Base-by-base conservation (phyloP, 2,888 invertebrate genomes). In the Drosophila yooni region DNA sequence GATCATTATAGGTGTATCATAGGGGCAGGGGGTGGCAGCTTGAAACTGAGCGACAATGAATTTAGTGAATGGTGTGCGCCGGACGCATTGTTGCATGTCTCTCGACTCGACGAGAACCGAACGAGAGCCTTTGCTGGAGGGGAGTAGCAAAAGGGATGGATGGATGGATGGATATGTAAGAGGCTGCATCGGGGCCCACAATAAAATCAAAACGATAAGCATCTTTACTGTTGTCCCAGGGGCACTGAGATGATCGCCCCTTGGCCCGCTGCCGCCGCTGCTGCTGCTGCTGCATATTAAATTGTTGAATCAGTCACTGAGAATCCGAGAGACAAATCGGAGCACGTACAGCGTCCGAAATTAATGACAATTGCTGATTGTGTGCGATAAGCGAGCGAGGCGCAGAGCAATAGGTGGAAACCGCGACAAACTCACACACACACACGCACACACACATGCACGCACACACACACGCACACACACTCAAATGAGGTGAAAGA, bases 251-350 rank as follows among this genome's bases (percentile, higher is more conserved):
- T 79, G 76, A 79, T 79, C 79, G 57, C 68, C 72, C 54, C 61
- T 60, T 38, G 31, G 31, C 38, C 36, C 7, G 48, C 13, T 7
- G 21, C 13, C 2, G 5, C 27, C 6, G 70, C 40, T 34, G 57
- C 43, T n/a, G 29, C 65, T 31, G 56, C 74, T 67, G 91, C 88
- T 91, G 91, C 91, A 92, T 92, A 92, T 91, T 92, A 92, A 92
- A 92, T 83, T 89, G 85, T 85, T 84, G 86, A 79, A 86, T 82
- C 87, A 84, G 78, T 79, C 74, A 82, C 75, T 65, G 64, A 65
- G 74, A 76, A 76, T 64, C 69, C 67, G 50, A 71, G 84, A 89
- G 89, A 89, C 89, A 83, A 88, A 90, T 88, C 91, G 89, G 91
- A 90, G 91, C 88, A 88, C 88, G 88, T 90, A 88, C 87, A 81